Evolutionary conservation across 2,113 vertebrate species (phyloP), one percentile per base, ranked within the genome.

Genomic region (Limnothrissa miodon): DNA sequence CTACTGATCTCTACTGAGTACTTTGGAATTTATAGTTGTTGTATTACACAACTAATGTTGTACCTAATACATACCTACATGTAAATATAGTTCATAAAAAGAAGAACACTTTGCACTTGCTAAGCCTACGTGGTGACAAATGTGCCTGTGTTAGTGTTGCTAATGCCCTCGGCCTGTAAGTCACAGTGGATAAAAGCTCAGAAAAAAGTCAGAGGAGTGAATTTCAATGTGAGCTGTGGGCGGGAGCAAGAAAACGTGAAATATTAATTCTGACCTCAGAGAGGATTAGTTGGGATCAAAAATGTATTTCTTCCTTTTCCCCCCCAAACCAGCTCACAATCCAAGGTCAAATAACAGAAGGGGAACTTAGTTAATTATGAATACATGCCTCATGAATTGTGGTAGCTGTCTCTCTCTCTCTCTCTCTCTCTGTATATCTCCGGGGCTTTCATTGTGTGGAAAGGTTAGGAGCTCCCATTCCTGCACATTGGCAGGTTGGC

Each of bases 391-490:
- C 13, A 17, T 74, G 66, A 74, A 74, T 74, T 3, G 33, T 74
- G 33, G 66, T 36, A 5, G 33, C n/a, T 70, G 25, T 70, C 25
- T 70, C 62, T 70, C 62, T 70, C 7, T 70, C 62, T 70, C 62
- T 70, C 62, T 29, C 62, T 74, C 66, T 33, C 66, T 74, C 33
- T 66, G 81, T 78, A 74, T 83, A 45, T 62, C 78, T 66, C n/a
- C 4, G n/a, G 29, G 25, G 29, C 29, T 36, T 74, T 51, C 19
- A 42, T 53, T 23, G 11, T 82, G 62, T 39, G 39, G 53, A 87
- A 87, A 87, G 86, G 86, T 89, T 84, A 83, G 42, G 53, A 80
- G 74, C 79, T 82, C 80, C 84, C 62, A 53, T 88, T 86, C 66
- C 66, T 84, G 51, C 80, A 53, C 78, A 53, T 82, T 85, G 84